These are phyloP conservation scores for Neogale vison DNA, from an alignment of 2,113 vertebrate genomes.

Conservation along the genomic window DNA sequence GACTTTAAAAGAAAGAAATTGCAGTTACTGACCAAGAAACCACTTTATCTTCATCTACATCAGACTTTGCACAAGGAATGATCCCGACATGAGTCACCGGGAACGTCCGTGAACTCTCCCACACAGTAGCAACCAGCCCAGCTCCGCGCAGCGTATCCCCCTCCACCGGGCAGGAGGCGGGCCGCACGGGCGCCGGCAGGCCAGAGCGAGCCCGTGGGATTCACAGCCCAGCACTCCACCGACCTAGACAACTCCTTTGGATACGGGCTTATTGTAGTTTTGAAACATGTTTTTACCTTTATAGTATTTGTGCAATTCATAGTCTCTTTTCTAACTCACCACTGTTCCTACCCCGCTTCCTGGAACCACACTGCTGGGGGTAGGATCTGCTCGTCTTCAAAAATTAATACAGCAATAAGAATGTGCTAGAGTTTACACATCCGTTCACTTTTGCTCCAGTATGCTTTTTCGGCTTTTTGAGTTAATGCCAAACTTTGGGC, in stretches of 20 bases:
- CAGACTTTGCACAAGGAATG: constrained; percentile 97
- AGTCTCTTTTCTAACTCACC: constrained; percentile 70
- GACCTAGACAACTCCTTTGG: constrained; percentile 61
- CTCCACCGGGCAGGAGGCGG: constrained; percentile 45
- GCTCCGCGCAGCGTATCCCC: constrained; percentile 76
- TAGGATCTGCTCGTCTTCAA: constrained; percentile 62
- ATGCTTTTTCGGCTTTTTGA: constrained; percentile 61
- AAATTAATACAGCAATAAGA: constrained; percentile 82
- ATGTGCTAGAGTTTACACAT: constrained; percentile 76
- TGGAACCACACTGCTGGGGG: constrained; percentile 22
- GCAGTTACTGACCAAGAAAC: constrained; percentile 98
- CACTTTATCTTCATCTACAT: constrained; percentile 98
- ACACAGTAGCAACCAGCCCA: constrained; percentile 51
- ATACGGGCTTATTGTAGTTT: constrained; percentile 75
- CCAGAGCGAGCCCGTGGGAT: constrained; percentile 60
- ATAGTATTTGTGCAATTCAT: constrained; percentile 69
- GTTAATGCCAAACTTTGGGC: background rate
- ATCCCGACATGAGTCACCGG: constrained; percentile 66
- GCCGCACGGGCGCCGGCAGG: constrained; percentile 58
- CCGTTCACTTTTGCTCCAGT: constrained; percentile 45
- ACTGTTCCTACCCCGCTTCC: constrained; percentile 63
- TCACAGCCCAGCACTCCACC: constrained; percentile 37
- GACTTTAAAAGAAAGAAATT: constrained; percentile 99
- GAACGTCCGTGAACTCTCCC: constrained; percentile 76
- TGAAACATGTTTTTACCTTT: constrained; percentile 72